Evolutionary conservation across 2,113 vertebrate species (phyloP).

Genomic region (Oreochromis tanganicae): DNA sequence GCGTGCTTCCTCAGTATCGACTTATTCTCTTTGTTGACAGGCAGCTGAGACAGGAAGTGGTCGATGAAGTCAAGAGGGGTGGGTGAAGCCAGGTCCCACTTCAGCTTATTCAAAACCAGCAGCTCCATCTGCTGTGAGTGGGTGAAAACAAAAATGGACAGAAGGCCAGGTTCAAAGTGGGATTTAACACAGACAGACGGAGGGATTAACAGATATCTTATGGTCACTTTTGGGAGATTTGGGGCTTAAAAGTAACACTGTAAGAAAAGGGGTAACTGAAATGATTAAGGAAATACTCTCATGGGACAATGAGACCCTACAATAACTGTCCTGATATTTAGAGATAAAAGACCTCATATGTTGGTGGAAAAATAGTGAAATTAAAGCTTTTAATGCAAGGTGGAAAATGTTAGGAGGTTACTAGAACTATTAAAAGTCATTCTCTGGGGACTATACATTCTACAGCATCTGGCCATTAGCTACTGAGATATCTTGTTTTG

Average conservation of each 20-base stretch:
- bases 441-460: neutral
- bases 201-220: neutral
- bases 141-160: neutral
- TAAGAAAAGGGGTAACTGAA: neutral
- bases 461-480: neutral
- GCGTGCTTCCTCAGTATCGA: conserved; percentile 91
- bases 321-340: neutral
- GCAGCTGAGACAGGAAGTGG: conserved; percentile 89
- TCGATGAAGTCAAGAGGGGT: conserved; percentile 94
- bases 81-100: conserved; percentile 92
- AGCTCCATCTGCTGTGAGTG: conserved; percentile 87
- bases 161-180: neutral
- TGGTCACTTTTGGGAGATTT: neutral
- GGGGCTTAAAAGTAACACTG: neutral
- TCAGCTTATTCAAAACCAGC: conserved; percentile 89
- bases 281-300: neutral
- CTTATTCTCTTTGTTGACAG: conserved; percentile 80
- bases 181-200: neutral
- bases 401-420: neutral
- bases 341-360: neutral
- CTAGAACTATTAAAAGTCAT: neutral
- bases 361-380: neutral
- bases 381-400: neutral
- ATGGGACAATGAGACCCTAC: neutral
- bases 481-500: neutral